Evolutionary conservation across 2,113 vertebrate genomes (phyloP).

Genomic region (Falco punctatus): DNA sequence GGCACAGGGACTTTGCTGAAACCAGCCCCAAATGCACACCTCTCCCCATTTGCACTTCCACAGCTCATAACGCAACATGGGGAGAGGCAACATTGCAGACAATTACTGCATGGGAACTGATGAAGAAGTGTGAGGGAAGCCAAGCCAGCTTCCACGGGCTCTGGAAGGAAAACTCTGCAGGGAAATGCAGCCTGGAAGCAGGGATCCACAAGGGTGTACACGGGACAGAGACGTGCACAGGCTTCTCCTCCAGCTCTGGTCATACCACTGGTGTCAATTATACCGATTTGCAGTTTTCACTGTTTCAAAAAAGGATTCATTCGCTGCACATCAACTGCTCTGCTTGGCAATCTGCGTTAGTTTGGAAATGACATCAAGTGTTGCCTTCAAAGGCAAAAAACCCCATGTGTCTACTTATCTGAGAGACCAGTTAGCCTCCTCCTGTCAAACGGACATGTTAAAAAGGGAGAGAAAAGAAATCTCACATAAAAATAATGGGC

Average conservation of each 20-base stretch:
- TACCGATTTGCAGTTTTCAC: too few relatives aligned
- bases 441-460: not conserved
- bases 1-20: not conserved
- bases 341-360: not conserved
- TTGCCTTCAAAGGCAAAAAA: not conserved
- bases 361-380: not conserved
- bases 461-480: not conserved
- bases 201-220: accelerated
- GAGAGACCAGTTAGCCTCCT: constrained; percentile 5
- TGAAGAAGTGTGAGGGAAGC: accelerated
- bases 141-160: accelerated
- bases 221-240: accelerated
- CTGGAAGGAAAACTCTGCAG: not conserved
- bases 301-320: not conserved
- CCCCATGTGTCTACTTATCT: not conserved
- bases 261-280: not conserved
- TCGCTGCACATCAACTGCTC: not conserved
- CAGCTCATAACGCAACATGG: accelerated
- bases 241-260: not conserved
- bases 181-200: not conserved
- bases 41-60: not conserved
- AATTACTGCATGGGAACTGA: not conserved
- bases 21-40: accelerated
- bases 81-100: not conserved
- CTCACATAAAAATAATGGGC: not conserved